A percentile compares a stretch with the other conserved stretches of the same genome.
Conservation (phyloP, 2,797 vertebrate species). For the Ctenopoma multispine region DNA sequence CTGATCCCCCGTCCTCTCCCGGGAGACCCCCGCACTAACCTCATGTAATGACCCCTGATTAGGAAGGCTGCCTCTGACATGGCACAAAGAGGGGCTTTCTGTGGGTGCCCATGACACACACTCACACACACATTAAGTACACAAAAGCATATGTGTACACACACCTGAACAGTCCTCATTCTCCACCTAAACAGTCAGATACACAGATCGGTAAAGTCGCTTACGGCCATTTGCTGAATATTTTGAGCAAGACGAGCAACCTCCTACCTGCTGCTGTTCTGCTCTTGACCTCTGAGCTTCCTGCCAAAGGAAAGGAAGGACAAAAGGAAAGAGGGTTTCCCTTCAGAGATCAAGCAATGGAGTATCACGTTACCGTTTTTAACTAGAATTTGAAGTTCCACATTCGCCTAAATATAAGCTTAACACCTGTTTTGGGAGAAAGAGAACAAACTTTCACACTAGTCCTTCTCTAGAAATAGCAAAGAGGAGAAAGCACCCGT, state of each 20-base stretch:
- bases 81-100: slow-evolving; percentile 80
- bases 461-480: not conserved
- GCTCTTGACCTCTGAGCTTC: not conserved
- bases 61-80: slow-evolving; percentile 75
- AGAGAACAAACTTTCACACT: too few species aligned
- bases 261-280: not conserved
- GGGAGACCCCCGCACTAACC: slow-evolving; percentile 76
- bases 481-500: too few species aligned
- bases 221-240: not conserved
- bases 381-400: not conserved
- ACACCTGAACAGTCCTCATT: slow-evolving; percentile 41
- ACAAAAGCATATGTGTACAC: slow-evolving; percentile 29
- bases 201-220: not conserved
- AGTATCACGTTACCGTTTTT: not conserved
- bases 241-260: slow-evolving; percentile 9
- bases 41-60: slow-evolving; percentile 83
- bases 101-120: slow-evolving; percentile 56
- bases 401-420: not conserved
- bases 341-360: not conserved
- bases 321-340: not conserved
- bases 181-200: slow-evolving; percentile 14
- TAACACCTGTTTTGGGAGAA: not conserved
- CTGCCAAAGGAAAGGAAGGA: not conserved
- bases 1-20: slow-evolving; percentile 77
- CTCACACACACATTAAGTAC: slow-evolving; percentile 29